These are phyloP conservation scores for Goniozus legneri DNA, from an alignment of 1,140 invertebrate genomes.

Conservation along the genomic window DNA sequence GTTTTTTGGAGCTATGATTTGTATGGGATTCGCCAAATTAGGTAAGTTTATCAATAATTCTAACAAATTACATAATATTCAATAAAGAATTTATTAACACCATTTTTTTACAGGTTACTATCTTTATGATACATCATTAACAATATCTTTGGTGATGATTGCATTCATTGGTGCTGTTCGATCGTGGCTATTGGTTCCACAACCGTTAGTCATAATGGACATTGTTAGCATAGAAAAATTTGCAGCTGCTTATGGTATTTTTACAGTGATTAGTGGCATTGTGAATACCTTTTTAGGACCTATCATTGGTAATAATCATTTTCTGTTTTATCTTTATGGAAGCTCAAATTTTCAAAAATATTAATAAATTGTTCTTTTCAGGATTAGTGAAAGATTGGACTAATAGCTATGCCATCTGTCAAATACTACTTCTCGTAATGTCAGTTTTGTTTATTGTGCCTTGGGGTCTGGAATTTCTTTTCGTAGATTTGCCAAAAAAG, in stretches of 20 bases:
- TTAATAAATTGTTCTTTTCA: constrained; percentile 18
- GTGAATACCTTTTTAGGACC: constrained; percentile 45
- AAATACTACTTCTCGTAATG: constrained; percentile 37
- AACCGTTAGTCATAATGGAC: constrained; percentile 49
- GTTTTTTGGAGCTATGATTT: constrained; percentile 45
- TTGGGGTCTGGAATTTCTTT: constrained; percentile 42
- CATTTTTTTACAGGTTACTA: constrained; percentile 34
- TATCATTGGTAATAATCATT: constrained; percentile 39
- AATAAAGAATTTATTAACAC: background rate
- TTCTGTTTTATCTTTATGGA: too few relatives aligned
- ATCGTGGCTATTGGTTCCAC: constrained; percentile 42
- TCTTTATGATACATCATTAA: constrained; percentile 35
- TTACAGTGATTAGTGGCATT: constrained; percentile 42
- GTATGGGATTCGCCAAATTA: constrained; percentile 38
- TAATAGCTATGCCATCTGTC: constrained; percentile 40
- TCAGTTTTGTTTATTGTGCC: constrained; percentile 43
- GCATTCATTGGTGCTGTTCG: constrained; percentile 39
- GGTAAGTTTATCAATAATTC: constrained; percentile 21
- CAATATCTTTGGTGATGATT: constrained; percentile 34
- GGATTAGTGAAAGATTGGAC: constrained; percentile 50
- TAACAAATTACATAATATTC: background rate
- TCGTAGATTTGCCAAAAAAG: constrained; percentile 20
- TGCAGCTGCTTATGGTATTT: constrained; percentile 49
- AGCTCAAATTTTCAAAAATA: background rate
- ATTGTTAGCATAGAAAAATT: constrained; percentile 46